Evolutionary conservation across 1,140 invertebrate genomes (phyloP).

Genomic region (Neodiprion virginianus): DNA sequence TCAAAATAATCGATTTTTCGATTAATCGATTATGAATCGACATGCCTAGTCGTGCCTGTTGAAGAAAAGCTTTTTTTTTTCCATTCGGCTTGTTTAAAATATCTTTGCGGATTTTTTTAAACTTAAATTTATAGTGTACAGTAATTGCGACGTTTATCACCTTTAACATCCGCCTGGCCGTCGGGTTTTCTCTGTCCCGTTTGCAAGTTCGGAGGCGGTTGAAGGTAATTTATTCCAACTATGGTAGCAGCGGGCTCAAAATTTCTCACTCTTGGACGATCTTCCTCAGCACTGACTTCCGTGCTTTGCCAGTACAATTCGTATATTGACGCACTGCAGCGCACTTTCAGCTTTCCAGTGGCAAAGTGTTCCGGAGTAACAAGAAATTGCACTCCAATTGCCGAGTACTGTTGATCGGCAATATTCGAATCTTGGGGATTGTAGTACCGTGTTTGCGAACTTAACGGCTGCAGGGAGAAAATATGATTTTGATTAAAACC

Average conservation of each 20-base stretch:
- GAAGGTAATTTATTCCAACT: slow-evolving; percentile 56
- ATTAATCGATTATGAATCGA: too few species aligned
- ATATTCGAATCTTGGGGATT: slow-evolving; percentile 47
- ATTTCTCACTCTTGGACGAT: slow-evolving; percentile 50
- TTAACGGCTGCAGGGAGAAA: slow-evolving; percentile 39
- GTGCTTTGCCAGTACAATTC: slow-evolving; percentile 69
- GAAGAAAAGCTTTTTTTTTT: too few species aligned
- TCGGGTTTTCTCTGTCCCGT: slow-evolving; percentile 58
- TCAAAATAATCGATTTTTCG: too few species aligned
- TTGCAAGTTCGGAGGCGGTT: slow-evolving; percentile 59
- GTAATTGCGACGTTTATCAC: slow-evolving; percentile 31
- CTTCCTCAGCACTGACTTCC: slow-evolving; percentile 67
- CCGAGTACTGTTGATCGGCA: slow-evolving; percentile 47
- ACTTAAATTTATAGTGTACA: too few species aligned
- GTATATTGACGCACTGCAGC: slow-evolving; percentile 69
- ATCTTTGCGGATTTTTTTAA: too few species aligned
- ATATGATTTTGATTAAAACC: too few species aligned
- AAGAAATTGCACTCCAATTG: slow-evolving; percentile 63
- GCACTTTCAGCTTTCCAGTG: slow-evolving; percentile 66
- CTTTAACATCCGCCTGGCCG: slow-evolving; percentile 58
- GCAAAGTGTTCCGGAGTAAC: slow-evolving; percentile 64
- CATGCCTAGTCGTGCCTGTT: too few species aligned
- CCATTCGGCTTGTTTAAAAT: too few species aligned
- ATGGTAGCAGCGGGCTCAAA: slow-evolving; percentile 51
- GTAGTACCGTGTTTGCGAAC: slow-evolving; percentile 43